These are phyloP conservation scores for Pogonocichla stellata DNA, from an alignment of 2,113 vertebrate species.

Conservation along the genomic window DNA sequence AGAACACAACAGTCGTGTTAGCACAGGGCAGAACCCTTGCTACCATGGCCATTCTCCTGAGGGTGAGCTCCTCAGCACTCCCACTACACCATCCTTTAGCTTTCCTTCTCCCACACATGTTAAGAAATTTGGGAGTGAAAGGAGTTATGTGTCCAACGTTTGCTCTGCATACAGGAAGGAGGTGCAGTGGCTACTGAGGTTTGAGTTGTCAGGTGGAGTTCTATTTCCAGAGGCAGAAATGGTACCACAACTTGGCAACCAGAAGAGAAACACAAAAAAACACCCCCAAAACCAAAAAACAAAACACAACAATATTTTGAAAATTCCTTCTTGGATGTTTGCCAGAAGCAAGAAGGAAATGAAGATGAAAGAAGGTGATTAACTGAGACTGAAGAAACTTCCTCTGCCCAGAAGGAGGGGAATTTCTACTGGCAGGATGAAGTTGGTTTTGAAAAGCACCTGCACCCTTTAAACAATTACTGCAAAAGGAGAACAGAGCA, in stretches of 20 bases:
- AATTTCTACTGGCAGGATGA: not conserved
- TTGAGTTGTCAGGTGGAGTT: not conserved
- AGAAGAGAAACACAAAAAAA: not conserved
- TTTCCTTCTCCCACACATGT: not conserved
- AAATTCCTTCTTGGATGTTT: not conserved
- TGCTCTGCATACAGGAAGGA: not conserved
- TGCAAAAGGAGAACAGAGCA: not conserved
- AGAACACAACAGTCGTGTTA: not conserved
- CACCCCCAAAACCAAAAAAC: not conserved
- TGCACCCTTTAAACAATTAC: not conserved
- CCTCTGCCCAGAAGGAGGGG: not conserved
- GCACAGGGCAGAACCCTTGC: not conserved
- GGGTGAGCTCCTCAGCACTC: not conserved
- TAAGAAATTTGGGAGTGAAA: not conserved
- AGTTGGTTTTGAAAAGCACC: not conserved
- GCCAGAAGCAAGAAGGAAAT: not conserved
- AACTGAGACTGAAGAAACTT: not conserved
- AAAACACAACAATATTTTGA: fast-evolving
- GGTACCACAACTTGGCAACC: not conserved
- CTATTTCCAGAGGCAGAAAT: not conserved
- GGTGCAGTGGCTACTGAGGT: not conserved
- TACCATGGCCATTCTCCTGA: not conserved
- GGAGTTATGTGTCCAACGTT: fast-evolving
- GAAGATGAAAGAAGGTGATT: not conserved
- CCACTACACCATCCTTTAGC: not conserved